These are phyloP conservation scores for Atherinomorus stipes DNA, from an alignment of 2,113 vertebrate species.

Conservation along the genomic window DNA sequence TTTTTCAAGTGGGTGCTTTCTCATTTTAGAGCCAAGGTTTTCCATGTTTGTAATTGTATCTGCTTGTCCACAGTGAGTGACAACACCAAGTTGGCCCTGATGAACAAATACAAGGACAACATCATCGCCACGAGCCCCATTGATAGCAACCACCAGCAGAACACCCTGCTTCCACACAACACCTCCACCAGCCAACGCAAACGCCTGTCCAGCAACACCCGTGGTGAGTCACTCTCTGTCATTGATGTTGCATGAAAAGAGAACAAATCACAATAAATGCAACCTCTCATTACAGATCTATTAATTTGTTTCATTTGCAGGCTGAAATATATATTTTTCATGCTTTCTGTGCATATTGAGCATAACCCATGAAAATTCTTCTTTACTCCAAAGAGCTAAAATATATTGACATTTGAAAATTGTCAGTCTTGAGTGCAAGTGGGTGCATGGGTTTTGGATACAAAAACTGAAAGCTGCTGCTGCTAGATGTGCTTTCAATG, in stretches of 20 bases:
- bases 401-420: too few species aligned
- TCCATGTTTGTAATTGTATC: conserved; percentile 12
- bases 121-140: conserved; percentile 97
- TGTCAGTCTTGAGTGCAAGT: too few species aligned
- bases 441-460: too few species aligned
- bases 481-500: too few species aligned
- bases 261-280: conserved; percentile 5
- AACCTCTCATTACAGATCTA: neutral
- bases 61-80: conserved; percentile 87
- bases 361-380: too few species aligned
- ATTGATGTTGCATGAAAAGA: conserved; percentile 14
- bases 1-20: neutral
- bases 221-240: conserved; percentile 83
- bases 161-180: conserved; percentile 92
- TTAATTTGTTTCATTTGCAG: too few species aligned
- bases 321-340: too few species aligned
- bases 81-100: conserved; percentile 95
- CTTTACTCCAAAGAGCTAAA: too few species aligned
- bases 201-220: conserved; percentile 94
- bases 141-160: conserved; percentile 96
- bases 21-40: conserved; percentile 5
- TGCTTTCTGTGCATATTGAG: too few species aligned
- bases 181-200: conserved; percentile 96
- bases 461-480: too few species aligned
- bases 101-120: conserved; percentile 99